phyloP scores from a whole-genome alignment of 2,113 vertebrate species.

The Centrocercus urophasianus region DNA sequence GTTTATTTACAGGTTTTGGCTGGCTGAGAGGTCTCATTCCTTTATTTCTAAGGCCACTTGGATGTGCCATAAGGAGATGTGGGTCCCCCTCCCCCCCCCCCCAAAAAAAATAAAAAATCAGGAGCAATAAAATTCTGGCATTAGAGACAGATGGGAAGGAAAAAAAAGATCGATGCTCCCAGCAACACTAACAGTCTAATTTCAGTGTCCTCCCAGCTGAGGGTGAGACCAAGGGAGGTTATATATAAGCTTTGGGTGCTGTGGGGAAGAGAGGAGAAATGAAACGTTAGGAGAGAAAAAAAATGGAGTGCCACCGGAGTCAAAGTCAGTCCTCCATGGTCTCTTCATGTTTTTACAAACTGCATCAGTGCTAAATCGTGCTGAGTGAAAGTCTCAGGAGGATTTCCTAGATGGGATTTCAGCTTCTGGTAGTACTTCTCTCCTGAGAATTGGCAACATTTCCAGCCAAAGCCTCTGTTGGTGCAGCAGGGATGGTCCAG shows the following conservation, averaged over 20 bases:
- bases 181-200: neutral
- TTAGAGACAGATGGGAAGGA: slow-evolving; percentile 30
- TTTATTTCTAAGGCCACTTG: slow-evolving; percentile 42
- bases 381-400: neutral
- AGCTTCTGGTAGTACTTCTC: neutral
- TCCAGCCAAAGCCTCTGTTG: neutral
- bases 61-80: slow-evolving; percentile 7
- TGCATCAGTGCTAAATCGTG: neutral
- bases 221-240: neutral
- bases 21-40: slow-evolving; percentile 60
- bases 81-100: neutral
- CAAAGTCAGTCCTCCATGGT: rapidly evolving
- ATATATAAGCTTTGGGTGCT: neutral
- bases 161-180: neutral
- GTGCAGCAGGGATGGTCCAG: neutral
- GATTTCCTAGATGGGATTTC: neutral
- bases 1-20: slow-evolving; percentile 74
- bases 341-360: neutral
- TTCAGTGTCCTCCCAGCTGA: neutral
- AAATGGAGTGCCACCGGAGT: neutral
- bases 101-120: neutral
- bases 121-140: slow-evolving; percentile 32
- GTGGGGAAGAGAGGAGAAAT: neutral
- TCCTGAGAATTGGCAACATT: neutral
- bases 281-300: neutral